Percentiles rank a stretch among this genome's conserved stretches.
Conservation (phyloP, 1,140 invertebrate genomes). For the Proctacanthus coquilletti region DNA sequence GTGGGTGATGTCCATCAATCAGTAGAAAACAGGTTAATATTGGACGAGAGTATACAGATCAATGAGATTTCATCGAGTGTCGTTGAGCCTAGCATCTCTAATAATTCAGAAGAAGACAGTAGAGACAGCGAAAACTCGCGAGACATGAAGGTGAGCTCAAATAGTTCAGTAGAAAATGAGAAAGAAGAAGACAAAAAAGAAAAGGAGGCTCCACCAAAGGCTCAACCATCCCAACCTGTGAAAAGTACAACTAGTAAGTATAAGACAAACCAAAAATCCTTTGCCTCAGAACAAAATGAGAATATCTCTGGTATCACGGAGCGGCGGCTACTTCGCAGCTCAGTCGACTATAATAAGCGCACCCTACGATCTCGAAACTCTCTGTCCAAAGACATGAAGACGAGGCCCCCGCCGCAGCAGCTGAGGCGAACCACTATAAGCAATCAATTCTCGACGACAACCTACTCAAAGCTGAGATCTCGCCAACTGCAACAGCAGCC, state of each 20-base stretch:
- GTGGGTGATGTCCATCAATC: too few relatives aligned
- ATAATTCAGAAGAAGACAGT: not conserved
- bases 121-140: not conserved
- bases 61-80: slow-evolving; percentile 40
- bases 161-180: not conserved
- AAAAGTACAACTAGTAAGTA: not conserved
- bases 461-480: not conserved
- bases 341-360: slow-evolving; percentile 1
- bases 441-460: not conserved
- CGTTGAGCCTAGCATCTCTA: not conserved
- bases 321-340: not conserved
- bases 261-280: not conserved
- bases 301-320: not conserved
- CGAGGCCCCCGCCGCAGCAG: not conserved
- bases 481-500: not conserved
- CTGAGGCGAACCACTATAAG: not conserved
- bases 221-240: too few relatives aligned
- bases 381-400: not conserved
- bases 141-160: not conserved
- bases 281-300: not conserved
- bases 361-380: slow-evolving; percentile 3
- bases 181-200: not conserved
- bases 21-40: too few relatives aligned
- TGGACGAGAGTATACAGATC: slow-evolving; percentile 37
- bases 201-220: not conserved